phyloP scores from a whole-genome alignment of 2,797 vertebrate species.

The Lithobates sylvaticus region DNA sequence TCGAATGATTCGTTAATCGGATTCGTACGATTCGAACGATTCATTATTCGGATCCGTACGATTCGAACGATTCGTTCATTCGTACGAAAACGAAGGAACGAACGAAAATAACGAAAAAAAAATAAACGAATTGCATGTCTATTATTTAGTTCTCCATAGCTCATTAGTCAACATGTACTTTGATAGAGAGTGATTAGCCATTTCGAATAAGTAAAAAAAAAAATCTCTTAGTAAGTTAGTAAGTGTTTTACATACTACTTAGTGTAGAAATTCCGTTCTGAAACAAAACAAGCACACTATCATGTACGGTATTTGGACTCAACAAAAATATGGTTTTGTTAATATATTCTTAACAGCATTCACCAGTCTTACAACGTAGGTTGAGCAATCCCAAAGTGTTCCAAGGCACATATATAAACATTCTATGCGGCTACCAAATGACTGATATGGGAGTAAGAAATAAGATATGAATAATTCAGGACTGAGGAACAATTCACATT shows the following conservation, averaged over 20 bases:
- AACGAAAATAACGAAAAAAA: too few species aligned
- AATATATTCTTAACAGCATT: not conserved
- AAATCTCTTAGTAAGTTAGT: too few species aligned
- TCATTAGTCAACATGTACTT: slow-evolving; percentile 19
- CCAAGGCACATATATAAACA: not conserved
- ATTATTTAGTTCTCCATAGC: slow-evolving; percentile 1
- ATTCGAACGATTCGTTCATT: too few species aligned
- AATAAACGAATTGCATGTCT: too few species aligned
- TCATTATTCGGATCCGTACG: too few species aligned
- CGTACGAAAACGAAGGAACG: too few species aligned
- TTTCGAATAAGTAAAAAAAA: not conserved
- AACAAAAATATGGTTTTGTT: not conserved
- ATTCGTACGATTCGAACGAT: too few species aligned
- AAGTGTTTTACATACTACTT: not conserved
- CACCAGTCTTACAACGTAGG: not conserved
- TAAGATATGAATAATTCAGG: slow-evolving; percentile 26
- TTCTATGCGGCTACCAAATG: not conserved
- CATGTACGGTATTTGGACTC: not conserved
- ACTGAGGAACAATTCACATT: not conserved
- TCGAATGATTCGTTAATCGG: too few species aligned
- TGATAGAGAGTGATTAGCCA: not conserved
- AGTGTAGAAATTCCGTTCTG: not conserved
- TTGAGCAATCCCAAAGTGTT: slow-evolving; percentile 6
- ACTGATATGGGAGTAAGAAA: slow-evolving; percentile 23
- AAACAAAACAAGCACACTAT: not conserved